Evolutionary conservation across 2,888 invertebrate genomes (phyloP), one percentile per base, ranked within the genome.

Genomic region (Pseudanteris insignis): DNA sequence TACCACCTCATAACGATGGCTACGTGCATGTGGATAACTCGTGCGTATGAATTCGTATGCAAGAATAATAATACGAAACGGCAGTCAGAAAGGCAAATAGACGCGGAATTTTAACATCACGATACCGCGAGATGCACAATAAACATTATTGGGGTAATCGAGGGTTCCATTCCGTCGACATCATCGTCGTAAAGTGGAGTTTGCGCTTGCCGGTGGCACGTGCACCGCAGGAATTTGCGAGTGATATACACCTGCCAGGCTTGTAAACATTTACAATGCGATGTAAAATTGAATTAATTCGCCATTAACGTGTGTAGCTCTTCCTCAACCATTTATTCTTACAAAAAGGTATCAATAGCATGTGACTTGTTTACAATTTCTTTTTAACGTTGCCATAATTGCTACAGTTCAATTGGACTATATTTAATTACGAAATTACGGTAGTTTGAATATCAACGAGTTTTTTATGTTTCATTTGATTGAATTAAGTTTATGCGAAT

Each of bases 241-340:
- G 58, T 54, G 57, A 62, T 47, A 66, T 67, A 67, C 75, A 75
- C 76, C 73, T 75, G 74, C 68, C 66, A 55, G 64, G 60, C 68
- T 72, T 75, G 73, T 76, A 76, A 77, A 77, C 70, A 73, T 53
- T 77, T 76, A 77, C 75, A 73, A 65, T 68, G 66, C 68, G 70
- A 70, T 74, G 75, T 78, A 76, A 78, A 79, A 71, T 74, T 73
- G 74, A 79, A 78, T 79, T 78, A 77, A 79, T 75, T 76, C 72
- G 70, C 76, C 74, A 77, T 79, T 76, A 78, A 73, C 70, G 70
- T 67, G 62, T 28, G 47, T 26, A 24, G 34, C 29, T 13, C 46
- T 14, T 24, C 12, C n/a, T 3, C 26, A 2, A 12, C 34, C 26
- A 8, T 30, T 32, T 33, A 11, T 29, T 28, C 26, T 30, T 10